A percentile compares a stretch with the other conserved stretches of the same genome.
These are phyloP conservation scores for Arvicanthis niloticus DNA, from an alignment of 2,113 vertebrate genomes.

Conservation along the genomic window DNA sequence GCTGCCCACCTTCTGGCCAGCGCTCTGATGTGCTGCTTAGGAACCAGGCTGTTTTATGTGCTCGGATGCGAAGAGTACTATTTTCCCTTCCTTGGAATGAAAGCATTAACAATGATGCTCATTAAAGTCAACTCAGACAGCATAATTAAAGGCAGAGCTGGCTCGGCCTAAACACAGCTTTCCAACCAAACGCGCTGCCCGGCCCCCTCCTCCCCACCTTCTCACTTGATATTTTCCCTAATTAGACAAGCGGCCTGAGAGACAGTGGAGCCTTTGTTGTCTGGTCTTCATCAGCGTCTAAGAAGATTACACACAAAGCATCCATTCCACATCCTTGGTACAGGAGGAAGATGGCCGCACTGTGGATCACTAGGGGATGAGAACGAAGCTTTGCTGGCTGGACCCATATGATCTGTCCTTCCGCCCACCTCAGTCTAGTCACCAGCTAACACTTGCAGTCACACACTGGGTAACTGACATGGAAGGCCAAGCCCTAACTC, in stretches of 20 bases:
- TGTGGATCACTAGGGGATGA: not conserved
- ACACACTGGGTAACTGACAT: no score
- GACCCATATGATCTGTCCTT: not conserved
- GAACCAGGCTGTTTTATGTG: slow-evolving; percentile 60
- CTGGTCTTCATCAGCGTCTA: slow-evolving; percentile 29
- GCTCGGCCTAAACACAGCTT: slow-evolving; percentile 67
- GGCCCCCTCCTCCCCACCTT: not conserved
- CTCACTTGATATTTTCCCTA: slow-evolving; percentile 69
- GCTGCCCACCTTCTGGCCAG: not conserved
- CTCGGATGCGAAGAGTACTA: slow-evolving; percentile 48
- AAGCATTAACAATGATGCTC: slow-evolving; percentile 72
- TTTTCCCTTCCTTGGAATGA: slow-evolving; percentile 18
- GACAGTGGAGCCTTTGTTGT: slow-evolving; percentile 63
- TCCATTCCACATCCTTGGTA: not conserved
- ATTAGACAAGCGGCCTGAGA: slow-evolving; percentile 71
- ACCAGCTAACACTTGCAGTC: not conserved
- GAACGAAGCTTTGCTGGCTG: not conserved
- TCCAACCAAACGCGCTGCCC: not conserved
- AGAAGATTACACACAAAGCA: not conserved
- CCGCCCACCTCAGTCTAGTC: not conserved
- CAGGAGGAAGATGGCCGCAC: not conserved
- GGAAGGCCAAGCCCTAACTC: not conserved
- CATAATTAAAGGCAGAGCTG: slow-evolving; percentile 76
- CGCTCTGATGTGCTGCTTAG: not conserved
- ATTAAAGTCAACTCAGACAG: slow-evolving; percentile 78